Percentiles rank a stretch among this genome's conserved stretches.
Conservation (phyloP, 2,113 vertebrate species). For the Cryptomyrus ogoouensis region DNA sequence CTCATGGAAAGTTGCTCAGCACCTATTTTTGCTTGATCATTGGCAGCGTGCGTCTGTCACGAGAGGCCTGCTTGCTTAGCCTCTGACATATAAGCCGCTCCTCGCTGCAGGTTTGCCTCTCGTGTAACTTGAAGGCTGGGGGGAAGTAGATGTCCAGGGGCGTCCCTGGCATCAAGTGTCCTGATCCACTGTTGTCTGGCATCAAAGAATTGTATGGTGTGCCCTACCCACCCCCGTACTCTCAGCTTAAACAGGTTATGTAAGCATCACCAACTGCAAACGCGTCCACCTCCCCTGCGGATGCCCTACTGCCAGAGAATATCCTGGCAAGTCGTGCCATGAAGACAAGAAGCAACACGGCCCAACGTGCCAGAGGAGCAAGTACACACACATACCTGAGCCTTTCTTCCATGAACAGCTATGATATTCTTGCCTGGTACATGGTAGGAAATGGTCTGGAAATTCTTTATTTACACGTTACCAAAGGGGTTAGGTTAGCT, state of each 20-base stretch:
- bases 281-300: background rate
- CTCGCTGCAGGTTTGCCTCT: background rate
- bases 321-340: background rate
- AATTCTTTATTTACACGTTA: background rate
- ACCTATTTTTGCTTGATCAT: slow-evolving; percentile 28
- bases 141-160: background rate
- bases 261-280: background rate
- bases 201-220: background rate
- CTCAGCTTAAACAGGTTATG: background rate
- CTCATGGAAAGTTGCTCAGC: slow-evolving; percentile 22
- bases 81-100: slow-evolving; percentile 9
- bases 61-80: background rate
- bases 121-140: background rate
- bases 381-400: background rate
- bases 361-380: background rate
- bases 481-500: background rate
- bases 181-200: background rate
- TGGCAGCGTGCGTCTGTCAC: slow-evolving; percentile 14
- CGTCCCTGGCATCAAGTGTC: background rate
- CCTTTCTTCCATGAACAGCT: background rate
- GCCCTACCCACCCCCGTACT: background rate
- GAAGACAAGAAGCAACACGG: background rate
- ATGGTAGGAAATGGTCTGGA: background rate
- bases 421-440: background rate
- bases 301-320: background rate